These are phyloP conservation scores for Chromoteleia sp. DNA, from an alignment of 2,888 invertebrate species.

Conservation along the genomic window DNA sequence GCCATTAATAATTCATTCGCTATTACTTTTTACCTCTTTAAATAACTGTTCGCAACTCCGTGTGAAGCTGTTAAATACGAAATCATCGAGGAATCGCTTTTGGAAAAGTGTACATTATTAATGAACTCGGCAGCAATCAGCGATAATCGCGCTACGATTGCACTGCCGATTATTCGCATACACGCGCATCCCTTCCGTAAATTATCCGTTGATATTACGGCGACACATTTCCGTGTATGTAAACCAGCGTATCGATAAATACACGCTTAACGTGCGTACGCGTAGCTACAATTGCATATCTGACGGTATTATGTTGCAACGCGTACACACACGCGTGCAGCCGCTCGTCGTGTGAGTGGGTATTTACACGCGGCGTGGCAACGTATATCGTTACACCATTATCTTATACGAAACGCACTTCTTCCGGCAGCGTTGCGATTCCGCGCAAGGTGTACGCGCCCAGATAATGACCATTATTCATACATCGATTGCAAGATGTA, in stretches of 20 bases:
- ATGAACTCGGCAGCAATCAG: slow-evolving; percentile 74
- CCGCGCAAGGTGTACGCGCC: slow-evolving; percentile 52
- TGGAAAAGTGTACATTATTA: slow-evolving; percentile 69
- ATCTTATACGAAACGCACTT: slow-evolving; percentile 54
- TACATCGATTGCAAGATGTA: slow-evolving; percentile 65
- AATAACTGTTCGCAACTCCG: slow-evolving; percentile 14
- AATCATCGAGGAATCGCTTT: slow-evolving; percentile 47
- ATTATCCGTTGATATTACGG: slow-evolving; percentile 68
- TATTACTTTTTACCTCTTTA: slow-evolving; percentile 15
- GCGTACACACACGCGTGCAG: slow-evolving; percentile 37
- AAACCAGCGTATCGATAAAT: slow-evolving; percentile 75
- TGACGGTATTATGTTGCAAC: slow-evolving; percentile 54
- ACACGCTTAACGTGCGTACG: slow-evolving; percentile 70
- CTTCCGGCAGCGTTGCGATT: slow-evolving; percentile 68
- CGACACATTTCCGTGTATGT: slow-evolving; percentile 73
- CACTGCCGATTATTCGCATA: slow-evolving; percentile 74
- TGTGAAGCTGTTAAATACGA: slow-evolving; percentile 16
- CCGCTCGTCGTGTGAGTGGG: slow-evolving; percentile 5
- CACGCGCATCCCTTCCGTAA: slow-evolving; percentile 70
- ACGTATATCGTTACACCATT: slow-evolving; percentile 50
- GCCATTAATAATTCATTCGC: slow-evolving; percentile 16
- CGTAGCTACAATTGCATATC: slow-evolving; percentile 70
- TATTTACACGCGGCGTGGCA: slow-evolving; percentile 35
- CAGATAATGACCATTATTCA: slow-evolving; percentile 69
- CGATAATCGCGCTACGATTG: slow-evolving; percentile 78